These are phyloP conservation scores for Urocolius indicus DNA, from an alignment of 2,113 vertebrate species.

Conservation along the genomic window DNA sequence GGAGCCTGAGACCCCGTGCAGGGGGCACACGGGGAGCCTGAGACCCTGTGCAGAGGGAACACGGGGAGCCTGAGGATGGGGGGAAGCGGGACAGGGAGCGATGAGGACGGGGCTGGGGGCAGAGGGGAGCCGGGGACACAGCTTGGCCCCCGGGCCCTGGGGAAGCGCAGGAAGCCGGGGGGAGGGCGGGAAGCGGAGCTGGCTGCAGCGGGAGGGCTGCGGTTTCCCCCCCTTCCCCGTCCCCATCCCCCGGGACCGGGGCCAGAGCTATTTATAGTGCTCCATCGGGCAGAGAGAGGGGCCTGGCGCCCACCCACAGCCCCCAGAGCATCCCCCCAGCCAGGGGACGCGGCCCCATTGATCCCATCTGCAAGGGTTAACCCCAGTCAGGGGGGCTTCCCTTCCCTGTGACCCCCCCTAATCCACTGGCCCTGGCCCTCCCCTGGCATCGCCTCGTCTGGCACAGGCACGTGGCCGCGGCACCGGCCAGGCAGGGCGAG, in stretches of 20 bases:
- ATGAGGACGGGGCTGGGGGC: not conserved
- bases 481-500: not conserved
- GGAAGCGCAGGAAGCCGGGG: not conserved
- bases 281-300: not conserved
- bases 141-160: not conserved
- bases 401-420: not conserved
- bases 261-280: constrained; percentile 36
- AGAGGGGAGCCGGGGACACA: not conserved
- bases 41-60: not conserved
- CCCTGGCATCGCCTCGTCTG: not conserved
- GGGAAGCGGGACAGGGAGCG: not conserved
- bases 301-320: not conserved
- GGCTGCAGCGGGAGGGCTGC: not conserved
- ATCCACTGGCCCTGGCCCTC: not conserved
- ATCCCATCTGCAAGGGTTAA: not conserved
- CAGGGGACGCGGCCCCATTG: not conserved
- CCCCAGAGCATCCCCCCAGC: not conserved
- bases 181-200: not conserved
- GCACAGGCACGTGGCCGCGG: not conserved
- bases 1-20: not conserved
- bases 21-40: not conserved
- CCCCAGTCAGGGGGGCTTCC: not conserved
- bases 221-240: not conserved
- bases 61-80: no score
- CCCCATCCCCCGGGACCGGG: not conserved